Base-by-base conservation (phyloP, 2,888 invertebrate genomes). In the Brenthis daphne region DNA sequence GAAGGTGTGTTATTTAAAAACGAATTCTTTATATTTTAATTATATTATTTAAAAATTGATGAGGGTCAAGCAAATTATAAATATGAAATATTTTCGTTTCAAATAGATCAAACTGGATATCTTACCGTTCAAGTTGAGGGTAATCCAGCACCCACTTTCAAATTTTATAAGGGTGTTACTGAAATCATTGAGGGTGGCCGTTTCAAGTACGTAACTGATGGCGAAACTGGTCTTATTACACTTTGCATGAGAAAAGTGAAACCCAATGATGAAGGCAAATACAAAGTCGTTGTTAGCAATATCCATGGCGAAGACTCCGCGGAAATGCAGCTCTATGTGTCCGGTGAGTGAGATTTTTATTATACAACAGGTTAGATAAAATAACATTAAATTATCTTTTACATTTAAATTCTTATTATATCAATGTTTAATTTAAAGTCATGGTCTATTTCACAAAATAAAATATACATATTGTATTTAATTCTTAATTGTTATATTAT, bases 191-290 rank as follows among this genome's bases (percentile, higher is more conserved):
- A 98, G 89, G 98, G 98, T 77, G 99, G 99, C 76, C 95, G 99
- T 73, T 99, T 98, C 92, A 98, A 98, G 87, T 97, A 98, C 85
- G 94, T 98, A 79, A 99, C 99, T 53, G 99, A 99, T 89, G 97
- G 98, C 61, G 97, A 98, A 80, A 96, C 96, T 70, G 98, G 98
- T 84, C 95, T 96, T 69, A 97, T 99, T 78, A 98, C 98, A 54
- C 94, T 99, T 73, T 98, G 98, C 85, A 98, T 99, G 94, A 95
- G 98, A 79, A 99, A 99, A 94, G 96, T 98, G 76, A 98, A 99
- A 85, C 97, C 98, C 58, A 97, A 97, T 82, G 99, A 99, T 95
- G 99, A 99, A 92, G 98, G 98, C 65, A 97, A 97, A 92, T 99
- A 99, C 93, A 98, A 96, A 85, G 94, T 99, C 81, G 96, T 97